Evolutionary conservation across 2,888 invertebrate genomes (phyloP).

Genomic region (Polymixis flavicincta): DNA sequence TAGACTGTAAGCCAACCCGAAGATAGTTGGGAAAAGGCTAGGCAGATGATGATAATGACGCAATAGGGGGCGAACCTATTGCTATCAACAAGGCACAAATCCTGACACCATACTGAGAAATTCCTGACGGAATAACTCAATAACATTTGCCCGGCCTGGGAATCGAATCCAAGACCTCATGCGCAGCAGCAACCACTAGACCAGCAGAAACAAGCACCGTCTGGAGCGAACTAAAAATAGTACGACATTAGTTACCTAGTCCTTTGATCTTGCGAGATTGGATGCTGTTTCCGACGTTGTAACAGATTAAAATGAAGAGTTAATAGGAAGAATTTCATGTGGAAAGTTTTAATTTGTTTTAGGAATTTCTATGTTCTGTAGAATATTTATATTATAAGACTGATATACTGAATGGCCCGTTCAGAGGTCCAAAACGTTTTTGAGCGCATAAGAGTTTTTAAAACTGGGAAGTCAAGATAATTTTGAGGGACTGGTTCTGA

Average conservation of each 20-base stretch:
- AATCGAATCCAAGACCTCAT: not conserved
- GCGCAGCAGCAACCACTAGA: not conserved
- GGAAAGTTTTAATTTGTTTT: constrained; percentile 20
- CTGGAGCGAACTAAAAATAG: constrained; percentile 56
- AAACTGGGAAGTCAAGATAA: not conserved
- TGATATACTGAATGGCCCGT: too few relatives aligned
- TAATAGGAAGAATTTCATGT: constrained; percentile 6
- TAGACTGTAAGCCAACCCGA: too few relatives aligned
- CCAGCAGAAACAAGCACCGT: constrained; percentile 16
- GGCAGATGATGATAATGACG: too few relatives aligned
- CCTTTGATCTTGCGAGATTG: constrained; percentile 55
- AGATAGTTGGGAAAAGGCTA: too few relatives aligned
- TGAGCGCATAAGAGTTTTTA: not conserved
- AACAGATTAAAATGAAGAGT: constrained; percentile 2
- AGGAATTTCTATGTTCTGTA: not conserved
- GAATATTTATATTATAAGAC: not conserved
- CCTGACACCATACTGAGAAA: not conserved
- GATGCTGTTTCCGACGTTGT: constrained; percentile 19
- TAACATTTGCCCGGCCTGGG: not conserved
- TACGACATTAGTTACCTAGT: constrained; percentile 22
- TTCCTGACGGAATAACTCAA: not conserved
- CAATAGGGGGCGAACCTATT: too few relatives aligned
- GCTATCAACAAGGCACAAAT: too few relatives aligned
- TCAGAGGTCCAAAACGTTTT: too few relatives aligned
- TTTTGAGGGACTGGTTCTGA: not conserved